phyloP scores from a whole-genome alignment of 2,113 vertebrate genomes.

The Microtus pennsylvanicus region DNA sequence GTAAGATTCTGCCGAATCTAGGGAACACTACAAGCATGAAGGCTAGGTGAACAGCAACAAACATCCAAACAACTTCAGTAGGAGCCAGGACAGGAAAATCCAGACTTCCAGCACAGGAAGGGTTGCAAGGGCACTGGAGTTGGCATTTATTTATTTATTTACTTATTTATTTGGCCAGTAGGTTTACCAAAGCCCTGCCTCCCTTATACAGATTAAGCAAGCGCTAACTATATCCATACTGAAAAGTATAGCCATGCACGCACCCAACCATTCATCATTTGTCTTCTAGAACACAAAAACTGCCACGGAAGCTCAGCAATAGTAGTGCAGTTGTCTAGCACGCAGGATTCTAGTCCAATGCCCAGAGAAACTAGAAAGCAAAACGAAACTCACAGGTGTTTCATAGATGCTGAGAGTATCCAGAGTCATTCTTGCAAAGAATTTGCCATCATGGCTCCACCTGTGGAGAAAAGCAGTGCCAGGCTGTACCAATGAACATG shows the following conservation, averaged over 20 bases:
- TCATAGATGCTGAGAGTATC: constrained; percentile 99
- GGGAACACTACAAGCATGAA: fast-evolving
- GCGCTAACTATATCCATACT: neutral
- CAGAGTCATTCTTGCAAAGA: constrained; percentile 97
- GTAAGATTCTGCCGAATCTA: fast-evolving
- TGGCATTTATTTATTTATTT: neutral
- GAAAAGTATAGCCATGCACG: neutral
- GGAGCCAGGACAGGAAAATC: no score
- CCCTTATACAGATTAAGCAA: neutral
- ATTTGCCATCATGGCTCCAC: constrained; percentile 99
- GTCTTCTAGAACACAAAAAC: neutral
- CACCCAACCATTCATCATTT: neutral
- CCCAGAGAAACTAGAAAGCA: neutral
- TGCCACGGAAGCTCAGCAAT: neutral
- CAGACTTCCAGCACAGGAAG: neutral
- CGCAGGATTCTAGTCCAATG: neutral
- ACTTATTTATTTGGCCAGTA: neutral
- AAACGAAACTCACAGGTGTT: constrained; percentile 93
- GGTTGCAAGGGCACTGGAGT: neutral
- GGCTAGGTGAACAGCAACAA: neutral
- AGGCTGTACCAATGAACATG: neutral
- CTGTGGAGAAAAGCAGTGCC: constrained; percentile 82
- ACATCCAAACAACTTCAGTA: neutral
- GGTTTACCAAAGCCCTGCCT: neutral
- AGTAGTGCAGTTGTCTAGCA: neutral